Evolutionary conservation across 1,140 invertebrate genomes (phyloP).

Genomic region (Danaus melanippus): DNA sequence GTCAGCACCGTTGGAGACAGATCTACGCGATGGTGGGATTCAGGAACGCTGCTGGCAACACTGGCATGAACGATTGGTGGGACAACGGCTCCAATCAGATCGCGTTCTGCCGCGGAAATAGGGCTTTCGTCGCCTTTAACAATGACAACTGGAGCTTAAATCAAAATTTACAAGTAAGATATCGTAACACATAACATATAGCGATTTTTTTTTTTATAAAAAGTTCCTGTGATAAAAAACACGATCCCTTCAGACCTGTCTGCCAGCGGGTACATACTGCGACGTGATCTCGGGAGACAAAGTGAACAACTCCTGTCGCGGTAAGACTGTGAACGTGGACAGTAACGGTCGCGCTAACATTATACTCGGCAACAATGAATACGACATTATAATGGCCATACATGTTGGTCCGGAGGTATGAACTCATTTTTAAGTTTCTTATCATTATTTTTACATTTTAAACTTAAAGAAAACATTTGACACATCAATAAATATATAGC

Average conservation of each 20-base stretch:
- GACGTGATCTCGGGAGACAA: slow-evolving; percentile 87
- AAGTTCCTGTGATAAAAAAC: too few species aligned
- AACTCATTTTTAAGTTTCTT: background rate
- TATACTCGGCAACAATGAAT: slow-evolving; percentile 71
- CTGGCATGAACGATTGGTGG: slow-evolving; percentile 78
- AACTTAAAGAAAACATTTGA: too few species aligned
- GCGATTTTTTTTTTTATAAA: too few species aligned
- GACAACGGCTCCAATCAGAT: slow-evolving; percentile 82
- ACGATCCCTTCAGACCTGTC: slow-evolving; percentile 34
- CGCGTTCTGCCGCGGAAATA: slow-evolving; percentile 79
- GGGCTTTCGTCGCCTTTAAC: slow-evolving; percentile 83
- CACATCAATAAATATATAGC: too few species aligned
- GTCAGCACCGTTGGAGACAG: slow-evolving; percentile 89
- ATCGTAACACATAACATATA: too few species aligned
- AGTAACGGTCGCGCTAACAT: slow-evolving; percentile 77
- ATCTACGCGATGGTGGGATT: slow-evolving; percentile 87
- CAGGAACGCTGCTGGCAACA: slow-evolving; percentile 75
- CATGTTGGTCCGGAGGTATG: slow-evolving; percentile 74
- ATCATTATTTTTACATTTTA: too few species aligned
- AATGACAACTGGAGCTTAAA: slow-evolving; percentile 73
- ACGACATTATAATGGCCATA: slow-evolving; percentile 85
- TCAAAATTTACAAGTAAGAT: slow-evolving; percentile 63
- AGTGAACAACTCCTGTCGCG: slow-evolving; percentile 76
- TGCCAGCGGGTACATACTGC: slow-evolving; percentile 72
- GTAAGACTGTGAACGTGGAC: slow-evolving; percentile 78